Conservation (phyloP, 2,797 vertebrate genomes). For the Craterocephalus amniculus region DNA sequence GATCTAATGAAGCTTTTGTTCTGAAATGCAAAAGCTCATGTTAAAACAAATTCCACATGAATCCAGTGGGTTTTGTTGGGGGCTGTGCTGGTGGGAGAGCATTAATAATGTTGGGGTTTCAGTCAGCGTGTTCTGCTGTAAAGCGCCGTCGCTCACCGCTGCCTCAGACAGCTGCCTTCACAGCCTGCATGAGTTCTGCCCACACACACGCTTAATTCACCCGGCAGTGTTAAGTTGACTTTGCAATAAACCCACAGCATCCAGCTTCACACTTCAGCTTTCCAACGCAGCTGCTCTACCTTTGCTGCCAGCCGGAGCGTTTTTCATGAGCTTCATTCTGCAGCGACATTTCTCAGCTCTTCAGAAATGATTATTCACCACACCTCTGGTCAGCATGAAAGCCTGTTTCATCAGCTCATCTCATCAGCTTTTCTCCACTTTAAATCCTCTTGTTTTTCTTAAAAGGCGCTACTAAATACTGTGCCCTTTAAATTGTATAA, state of each 20-base stretch:
- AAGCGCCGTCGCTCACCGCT: slow-evolving; percentile 35
- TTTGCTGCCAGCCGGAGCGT: slow-evolving; percentile 59
- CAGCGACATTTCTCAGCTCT: slow-evolving; percentile 16
- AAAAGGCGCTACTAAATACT: not conserved
- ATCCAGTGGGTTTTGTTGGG: slow-evolving; percentile 11
- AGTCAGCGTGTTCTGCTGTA: slow-evolving; percentile 29
- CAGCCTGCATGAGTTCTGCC: slow-evolving; percentile 68
- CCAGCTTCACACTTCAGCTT: slow-evolving; percentile 70
- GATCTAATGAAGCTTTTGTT: slow-evolving; percentile 17
- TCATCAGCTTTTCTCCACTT: not conserved
- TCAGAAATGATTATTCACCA: slow-evolving; percentile 29
- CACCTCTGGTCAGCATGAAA: slow-evolving; percentile 36
- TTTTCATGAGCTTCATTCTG: slow-evolving; percentile 41
- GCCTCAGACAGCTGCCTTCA: slow-evolving; percentile 72
- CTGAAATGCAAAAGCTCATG: slow-evolving; percentile 12
- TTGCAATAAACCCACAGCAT: slow-evolving; percentile 60
- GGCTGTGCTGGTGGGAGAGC: slow-evolving; percentile 5
- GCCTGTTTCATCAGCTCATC: too few relatives aligned
- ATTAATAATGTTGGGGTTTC: slow-evolving; percentile 35
- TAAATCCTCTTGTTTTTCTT: not conserved
- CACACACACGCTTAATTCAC: slow-evolving; percentile 75
- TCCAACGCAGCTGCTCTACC: slow-evolving; percentile 70
- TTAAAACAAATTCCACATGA: slow-evolving; percentile 21
- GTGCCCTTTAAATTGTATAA: not conserved
- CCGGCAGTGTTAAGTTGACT: slow-evolving; percentile 67